Conservation (phyloP, 2,113 vertebrate species). For the Tragelaphus imberbis region DNA sequence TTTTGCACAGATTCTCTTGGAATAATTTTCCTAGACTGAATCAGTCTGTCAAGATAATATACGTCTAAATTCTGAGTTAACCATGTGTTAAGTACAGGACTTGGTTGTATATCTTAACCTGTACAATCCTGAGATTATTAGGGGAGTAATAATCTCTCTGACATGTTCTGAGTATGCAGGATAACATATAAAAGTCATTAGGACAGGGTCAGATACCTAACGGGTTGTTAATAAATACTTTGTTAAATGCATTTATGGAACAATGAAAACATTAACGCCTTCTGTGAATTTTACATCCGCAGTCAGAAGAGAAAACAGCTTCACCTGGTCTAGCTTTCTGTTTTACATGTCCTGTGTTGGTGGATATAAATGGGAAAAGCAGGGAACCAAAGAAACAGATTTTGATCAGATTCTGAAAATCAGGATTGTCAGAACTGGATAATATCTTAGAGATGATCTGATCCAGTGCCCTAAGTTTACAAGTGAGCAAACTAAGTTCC, state of each 20-base stretch:
- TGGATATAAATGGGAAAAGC: not conserved
- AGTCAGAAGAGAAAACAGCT: not conserved
- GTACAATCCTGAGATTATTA: not conserved
- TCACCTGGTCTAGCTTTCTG: not conserved
- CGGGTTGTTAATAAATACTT: not conserved
- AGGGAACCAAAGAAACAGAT: not conserved
- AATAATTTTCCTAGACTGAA: not conserved
- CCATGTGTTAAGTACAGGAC: not conserved
- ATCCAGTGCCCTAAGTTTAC: not conserved
- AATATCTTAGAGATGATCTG: not conserved
- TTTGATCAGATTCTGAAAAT: not conserved
- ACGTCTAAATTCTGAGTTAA: not conserved
- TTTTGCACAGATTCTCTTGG: constrained; percentile 2
- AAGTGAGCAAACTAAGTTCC: not conserved
- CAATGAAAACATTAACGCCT: not conserved
- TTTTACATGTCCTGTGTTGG: not conserved
- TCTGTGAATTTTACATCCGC: not conserved
- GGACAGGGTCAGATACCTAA: not conserved
- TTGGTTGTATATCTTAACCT: not conserved
- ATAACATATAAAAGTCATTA: not conserved
- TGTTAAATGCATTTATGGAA: not conserved
- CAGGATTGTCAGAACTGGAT: not conserved
- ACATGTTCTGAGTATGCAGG: not conserved
- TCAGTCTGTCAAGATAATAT: not conserved
- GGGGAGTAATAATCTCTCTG: not conserved